Evolutionary conservation across 2,888 invertebrate genomes (phyloP).

Genomic region (Tuta absoluta): DNA sequence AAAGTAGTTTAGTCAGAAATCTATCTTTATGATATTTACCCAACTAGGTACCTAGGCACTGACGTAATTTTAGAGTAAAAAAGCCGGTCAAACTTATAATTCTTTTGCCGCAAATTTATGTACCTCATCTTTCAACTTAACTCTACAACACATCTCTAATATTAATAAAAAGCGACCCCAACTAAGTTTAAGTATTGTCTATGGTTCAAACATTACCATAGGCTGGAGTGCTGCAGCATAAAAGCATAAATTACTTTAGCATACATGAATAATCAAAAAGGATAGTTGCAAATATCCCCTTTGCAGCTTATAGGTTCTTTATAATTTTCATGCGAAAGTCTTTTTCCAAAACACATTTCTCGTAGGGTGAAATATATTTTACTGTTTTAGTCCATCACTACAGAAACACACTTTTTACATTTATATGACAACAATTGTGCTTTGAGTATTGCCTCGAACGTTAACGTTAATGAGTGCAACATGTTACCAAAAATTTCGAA

Average conservation of each 20-base stretch:
- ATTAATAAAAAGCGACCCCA: slow-evolving; percentile 6
- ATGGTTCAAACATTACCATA: slow-evolving; percentile 18
- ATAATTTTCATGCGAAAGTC: neutral
- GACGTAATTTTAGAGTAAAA: no score
- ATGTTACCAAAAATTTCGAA: neutral
- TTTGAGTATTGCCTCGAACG: no score
- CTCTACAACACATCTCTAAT: neutral
- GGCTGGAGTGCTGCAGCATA: slow-evolving; percentile 9
- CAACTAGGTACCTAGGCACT: no score
- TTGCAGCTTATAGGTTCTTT: neutral
- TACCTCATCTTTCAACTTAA: neutral
- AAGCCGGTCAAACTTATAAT: no score
- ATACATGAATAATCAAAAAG: slow-evolving; percentile 15
- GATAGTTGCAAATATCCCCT: neutral
- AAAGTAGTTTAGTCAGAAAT: no score
- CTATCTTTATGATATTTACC: no score
- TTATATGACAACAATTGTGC: no score
- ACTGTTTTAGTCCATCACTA: no score
- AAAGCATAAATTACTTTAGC: slow-evolving; percentile 15
- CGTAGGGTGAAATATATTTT: no score
- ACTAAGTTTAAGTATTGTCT: slow-evolving; percentile 9
- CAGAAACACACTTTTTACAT: no score
- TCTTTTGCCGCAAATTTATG: neutral
- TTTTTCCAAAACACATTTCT: neutral
- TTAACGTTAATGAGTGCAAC: no score